phyloP scores from a whole-genome alignment of 2,888 invertebrate genomes.

The Nomada ruficornis region DNA sequence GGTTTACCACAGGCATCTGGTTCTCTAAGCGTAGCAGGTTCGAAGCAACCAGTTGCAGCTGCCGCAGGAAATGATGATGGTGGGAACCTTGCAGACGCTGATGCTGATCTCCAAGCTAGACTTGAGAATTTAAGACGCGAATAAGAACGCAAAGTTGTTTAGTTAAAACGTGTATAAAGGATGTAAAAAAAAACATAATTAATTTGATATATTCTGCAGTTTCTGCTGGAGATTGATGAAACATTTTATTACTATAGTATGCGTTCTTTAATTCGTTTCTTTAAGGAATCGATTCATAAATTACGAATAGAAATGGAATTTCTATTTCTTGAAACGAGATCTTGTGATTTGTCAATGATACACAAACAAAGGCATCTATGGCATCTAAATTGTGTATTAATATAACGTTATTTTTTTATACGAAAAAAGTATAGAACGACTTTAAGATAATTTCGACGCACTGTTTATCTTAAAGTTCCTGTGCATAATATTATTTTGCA shows the following conservation, averaged over 20 bases:
- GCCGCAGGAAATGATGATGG: conserved; percentile 85
- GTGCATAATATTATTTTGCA: conserved; percentile 16
- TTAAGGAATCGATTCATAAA: conserved; percentile 5
- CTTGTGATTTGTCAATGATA: not conserved
- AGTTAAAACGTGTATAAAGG: conserved; percentile 55
- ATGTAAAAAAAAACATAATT: conserved; percentile 57
- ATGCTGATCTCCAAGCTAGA: conserved; percentile 98
- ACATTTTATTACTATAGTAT: conserved; percentile 7
- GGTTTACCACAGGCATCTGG: conserved; percentile 91
- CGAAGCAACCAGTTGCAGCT: conserved; percentile 88
- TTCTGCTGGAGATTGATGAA: conserved; percentile 2
- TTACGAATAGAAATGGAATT: not conserved
- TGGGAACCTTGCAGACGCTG: conserved; percentile 90
- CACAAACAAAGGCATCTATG: conserved; percentile 7
- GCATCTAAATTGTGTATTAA: conserved; percentile 23
- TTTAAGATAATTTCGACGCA: conserved; percentile 2
- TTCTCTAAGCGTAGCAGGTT: conserved; percentile 86
- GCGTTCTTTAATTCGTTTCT: not conserved
- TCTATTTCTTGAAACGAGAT: conserved; percentile 9
- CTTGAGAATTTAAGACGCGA: conserved; percentile 97
- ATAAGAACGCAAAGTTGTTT: conserved; percentile 82
- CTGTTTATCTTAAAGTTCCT: not conserved
- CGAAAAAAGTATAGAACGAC: not conserved
- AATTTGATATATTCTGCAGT: conserved; percentile 29
- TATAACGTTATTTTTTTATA: conserved; percentile 21